Base-by-base conservation (phyloP, 2,888 invertebrate genomes). In the Drosophila pegasa region DNA sequence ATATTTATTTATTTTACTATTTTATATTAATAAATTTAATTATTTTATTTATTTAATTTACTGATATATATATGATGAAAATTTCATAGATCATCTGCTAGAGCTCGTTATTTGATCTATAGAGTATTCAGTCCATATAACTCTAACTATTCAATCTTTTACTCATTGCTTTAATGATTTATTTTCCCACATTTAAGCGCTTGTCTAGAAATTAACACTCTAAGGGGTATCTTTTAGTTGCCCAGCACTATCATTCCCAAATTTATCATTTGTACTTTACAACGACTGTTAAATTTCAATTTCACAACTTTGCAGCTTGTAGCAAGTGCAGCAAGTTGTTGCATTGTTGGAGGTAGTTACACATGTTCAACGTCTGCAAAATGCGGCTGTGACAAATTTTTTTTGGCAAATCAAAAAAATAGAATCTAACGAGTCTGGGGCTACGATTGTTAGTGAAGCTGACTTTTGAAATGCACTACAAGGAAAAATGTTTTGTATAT, bases 241-340 rank as follows among this genome's bases (percentile, higher is more conserved):
- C 22, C 20, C 0, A 4, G 6, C 18, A 18, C 3, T 31, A 9
- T 18, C 16, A 7, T 20, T 16, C 33, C 8, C 12, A 41, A 38
- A 45, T 61, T 38, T 18, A 29, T 35, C 25, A 60, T 48, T 52
- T 58, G 37, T 55, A 50, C 51, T 62, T 57, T 48, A 29, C 63
- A 33, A 61, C 80, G 40, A 71, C 71, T 80, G 80, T 80, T 81
- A 64, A 81, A 84, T 80, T 87, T 66, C 71, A 87, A 87, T 80
- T 84, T 80, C 85, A 80, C 71, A 81, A 81, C 81, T 81, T 81
- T 84, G 69, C 57, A 64, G 69, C 85, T 70, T 87, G 85, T 84
- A 52, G 55, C 87, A 87, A 81, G 81, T 78, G 75, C 59, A 60
- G 78, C 81, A 69, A 80, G 75, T 87, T 87, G 87, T 81, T 87